Base-by-base conservation (phyloP, 1,140 invertebrate genomes). In the Rhynchophorus ferrugineus region DNA sequence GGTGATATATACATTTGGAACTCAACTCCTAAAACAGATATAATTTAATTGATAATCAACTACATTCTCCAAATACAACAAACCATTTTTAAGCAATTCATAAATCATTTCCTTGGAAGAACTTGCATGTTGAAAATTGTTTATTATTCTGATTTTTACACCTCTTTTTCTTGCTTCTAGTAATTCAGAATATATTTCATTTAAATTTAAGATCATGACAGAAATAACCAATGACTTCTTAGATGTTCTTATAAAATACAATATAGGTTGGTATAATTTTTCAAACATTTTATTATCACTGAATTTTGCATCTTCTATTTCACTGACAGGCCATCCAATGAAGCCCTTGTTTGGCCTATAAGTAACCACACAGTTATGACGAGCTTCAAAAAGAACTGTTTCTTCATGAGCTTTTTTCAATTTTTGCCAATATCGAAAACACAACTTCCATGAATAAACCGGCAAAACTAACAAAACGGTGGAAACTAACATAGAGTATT, bases 331-430 rank as follows among this genome's bases (percentile, higher is more conserved):
- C 49, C 49, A 51, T 20, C 49, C 49, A 21, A 13, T 34, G 14
- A 44, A 17, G 3, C 41, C 49, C 24, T 41, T 44, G 8, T 37
- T 51, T 42, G 49, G 18, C 35, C 24, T 38, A 13, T 44, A 51
- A 6, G 49, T 51, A 19, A 51, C 41, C 6, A 44, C 34, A 44
- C 49, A 51, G 33, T 51, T 51, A 33, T 51, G 49, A 7, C 41
- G 19, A 18, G 36, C 21, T 5, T 20, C 9, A 37, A 44, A 51
- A 0, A 51, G 16, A 1, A 51, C 6, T 36, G 21, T n/a, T 3
- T 49, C 14, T 18, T 39, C 47, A 19, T 49, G 38, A 13, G 39
- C 36, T 7, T 33, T 8, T 41, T 41, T 49, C 13, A 41, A 21
- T 19, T 49, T 22, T 9, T 42, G 39, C 37, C 38, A 49, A 20